A percentile compares a stretch with the other conserved stretches of the same genome.
Conservation (phyloP, 2,888 invertebrate genomes). For the Ctenicera cuprea region DNA sequence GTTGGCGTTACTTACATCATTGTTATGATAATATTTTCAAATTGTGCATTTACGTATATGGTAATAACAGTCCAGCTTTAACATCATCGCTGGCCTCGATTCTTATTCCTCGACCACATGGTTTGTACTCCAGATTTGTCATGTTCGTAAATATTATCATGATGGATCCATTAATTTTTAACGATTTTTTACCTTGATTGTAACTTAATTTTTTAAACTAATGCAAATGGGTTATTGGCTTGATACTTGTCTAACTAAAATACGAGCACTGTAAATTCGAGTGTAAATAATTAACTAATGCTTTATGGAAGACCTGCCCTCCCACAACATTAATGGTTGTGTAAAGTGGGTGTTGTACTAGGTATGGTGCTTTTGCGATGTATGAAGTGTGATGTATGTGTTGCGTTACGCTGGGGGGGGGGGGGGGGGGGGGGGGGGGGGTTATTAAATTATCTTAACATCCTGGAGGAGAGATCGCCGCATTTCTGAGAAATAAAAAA, state of each 20-base stretch:
- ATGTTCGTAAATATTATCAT: background rate
- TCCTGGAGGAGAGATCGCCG: conserved; percentile 17
- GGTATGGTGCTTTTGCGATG: conserved; percentile 14
- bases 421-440: no score
- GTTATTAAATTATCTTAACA: conserved; percentile 21
- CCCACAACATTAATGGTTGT: conserved; percentile 14
- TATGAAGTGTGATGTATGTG: conserved; percentile 18
- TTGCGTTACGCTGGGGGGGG: conserved; percentile 13
- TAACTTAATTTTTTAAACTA: no score
- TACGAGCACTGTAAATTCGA: background rate
- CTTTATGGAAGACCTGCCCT: conserved; percentile 2
- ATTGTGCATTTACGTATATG: conserved; percentile 30
- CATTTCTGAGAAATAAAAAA: background rate
- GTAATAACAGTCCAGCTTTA: conserved; percentile 13
- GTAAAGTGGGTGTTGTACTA: conserved; percentile 21
- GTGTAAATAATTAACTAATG: background rate
- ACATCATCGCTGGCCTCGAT: conserved; percentile 21
- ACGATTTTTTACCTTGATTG: no score
- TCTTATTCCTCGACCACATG: conserved; percentile 29
- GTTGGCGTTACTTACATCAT: conserved; percentile 28
- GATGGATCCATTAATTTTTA: no score
- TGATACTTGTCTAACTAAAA: background rate
- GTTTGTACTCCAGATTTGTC: conserved; percentile 27
- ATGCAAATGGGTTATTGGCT: no score
- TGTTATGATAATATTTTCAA: conserved; percentile 24